A percentile compares a stretch with the other conserved stretches of the same genome.
phyloP scores from a whole-genome alignment of 2,888 invertebrate species.

The Cephus pygmeus region DNA sequence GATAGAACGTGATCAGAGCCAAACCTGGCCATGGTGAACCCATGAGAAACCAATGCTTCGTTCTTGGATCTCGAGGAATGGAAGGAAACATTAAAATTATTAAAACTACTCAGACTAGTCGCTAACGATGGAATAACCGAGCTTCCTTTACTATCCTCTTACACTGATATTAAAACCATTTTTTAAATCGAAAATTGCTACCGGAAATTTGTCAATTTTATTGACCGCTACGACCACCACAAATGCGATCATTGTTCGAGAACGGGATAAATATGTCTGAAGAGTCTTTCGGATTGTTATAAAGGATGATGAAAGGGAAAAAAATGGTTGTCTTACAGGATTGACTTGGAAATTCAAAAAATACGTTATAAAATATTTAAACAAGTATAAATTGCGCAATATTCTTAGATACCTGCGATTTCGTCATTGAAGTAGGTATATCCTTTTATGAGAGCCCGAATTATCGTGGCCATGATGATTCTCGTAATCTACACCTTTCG shows the following conservation, averaged over 20 bases:
- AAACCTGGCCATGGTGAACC: slow-evolving; percentile 74
- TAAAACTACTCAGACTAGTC: neutral
- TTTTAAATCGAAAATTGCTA: neutral
- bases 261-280: neutral
- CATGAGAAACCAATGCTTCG: slow-evolving; percentile 75
- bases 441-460: slow-evolving; percentile 38
- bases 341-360: neutral
- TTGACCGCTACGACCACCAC: neutral
- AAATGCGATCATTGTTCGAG: neutral
- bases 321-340: too few species aligned
- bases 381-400: neutral
- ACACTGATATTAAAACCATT: neutral
- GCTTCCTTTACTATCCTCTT: neutral
- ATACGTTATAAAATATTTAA: neutral
- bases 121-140: neutral
- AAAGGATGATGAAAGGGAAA: neutral
- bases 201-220: neutral
- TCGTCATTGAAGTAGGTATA: slow-evolving; percentile 53
- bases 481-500: neutral
- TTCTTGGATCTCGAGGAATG: slow-evolving; percentile 71
- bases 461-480: slow-evolving; percentile 49
- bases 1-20: slow-evolving; percentile 70
- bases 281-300: neutral
- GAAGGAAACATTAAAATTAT: neutral
- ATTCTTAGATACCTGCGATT: slow-evolving; percentile 46